Evolutionary conservation across 2,797 vertebrate genomes (phyloP).

Genomic region (Phalanger gymnotis): DNA sequence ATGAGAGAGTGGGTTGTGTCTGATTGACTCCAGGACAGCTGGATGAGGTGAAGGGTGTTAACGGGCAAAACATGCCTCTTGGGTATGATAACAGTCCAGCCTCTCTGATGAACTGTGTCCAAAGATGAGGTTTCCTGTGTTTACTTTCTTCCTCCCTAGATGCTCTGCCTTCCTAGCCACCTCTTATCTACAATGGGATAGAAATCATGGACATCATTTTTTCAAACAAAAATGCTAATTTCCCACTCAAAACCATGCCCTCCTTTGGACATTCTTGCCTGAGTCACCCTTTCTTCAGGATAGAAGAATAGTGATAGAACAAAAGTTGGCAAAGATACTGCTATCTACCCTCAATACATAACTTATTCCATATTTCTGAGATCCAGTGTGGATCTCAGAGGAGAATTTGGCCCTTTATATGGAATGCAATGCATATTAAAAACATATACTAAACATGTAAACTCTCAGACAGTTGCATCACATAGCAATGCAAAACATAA

Average conservation of each 20-base stretch:
- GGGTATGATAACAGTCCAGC: not conserved
- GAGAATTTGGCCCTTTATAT: constrained; percentile 55
- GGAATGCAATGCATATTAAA: constrained; percentile 66
- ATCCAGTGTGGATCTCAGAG: constrained; percentile 47
- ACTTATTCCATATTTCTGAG: constrained; percentile 52
- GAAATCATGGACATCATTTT: not conserved
- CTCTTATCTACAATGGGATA: not conserved
- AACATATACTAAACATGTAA: constrained; percentile 64
- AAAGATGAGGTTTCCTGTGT: not conserved
- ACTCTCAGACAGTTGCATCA: constrained; percentile 65
- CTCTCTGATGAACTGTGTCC: not conserved
- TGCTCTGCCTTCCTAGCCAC: not conserved
- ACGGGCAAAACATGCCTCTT: not conserved
- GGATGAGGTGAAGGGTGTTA: not conserved
- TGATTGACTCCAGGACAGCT: not conserved
- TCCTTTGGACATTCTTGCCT: constrained; percentile 26
- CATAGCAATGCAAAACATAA: constrained; percentile 55
- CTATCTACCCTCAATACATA: constrained; percentile 54
- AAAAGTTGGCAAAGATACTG: constrained; percentile 46
- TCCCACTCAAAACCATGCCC: not conserved
- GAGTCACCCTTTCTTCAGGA: constrained; percentile 30
- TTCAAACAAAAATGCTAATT: not conserved
- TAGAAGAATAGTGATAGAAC: constrained; percentile 30
- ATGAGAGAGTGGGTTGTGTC: not conserved
- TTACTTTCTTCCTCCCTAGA: accelerated